These are phyloP conservation scores for Heloderma charlesbogerti DNA, from an alignment of 2,113 vertebrate species.

Conservation along the genomic window DNA sequence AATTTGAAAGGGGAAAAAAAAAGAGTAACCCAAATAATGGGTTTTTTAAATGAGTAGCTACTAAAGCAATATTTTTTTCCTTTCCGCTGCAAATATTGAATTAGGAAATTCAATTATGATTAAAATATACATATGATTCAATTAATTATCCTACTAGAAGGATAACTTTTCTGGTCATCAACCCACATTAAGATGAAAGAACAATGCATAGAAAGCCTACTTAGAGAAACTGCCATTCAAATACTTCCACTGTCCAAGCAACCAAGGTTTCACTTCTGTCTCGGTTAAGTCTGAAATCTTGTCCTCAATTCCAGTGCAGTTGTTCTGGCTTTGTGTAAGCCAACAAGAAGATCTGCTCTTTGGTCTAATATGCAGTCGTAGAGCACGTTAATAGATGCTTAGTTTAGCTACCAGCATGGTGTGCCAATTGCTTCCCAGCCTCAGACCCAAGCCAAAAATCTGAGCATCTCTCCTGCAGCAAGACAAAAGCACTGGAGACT, in stretches of 20 bases:
- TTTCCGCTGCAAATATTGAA: conserved; percentile 14
- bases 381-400: background rate
- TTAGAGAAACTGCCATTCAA: conserved; percentile 20
- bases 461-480: background rate
- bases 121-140: background rate
- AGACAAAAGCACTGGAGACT: background rate
- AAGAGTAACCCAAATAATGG: conserved; percentile 28
- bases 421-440: background rate
- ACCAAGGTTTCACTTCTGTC: background rate
- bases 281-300: background rate
- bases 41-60: conserved; percentile 12
- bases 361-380: background rate
- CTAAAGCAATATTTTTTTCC: conserved; percentile 36
- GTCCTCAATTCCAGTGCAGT: background rate
- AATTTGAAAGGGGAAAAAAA: background rate
- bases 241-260: background rate
- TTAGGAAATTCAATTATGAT: conserved; percentile 49
- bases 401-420: background rate
- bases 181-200: conserved; percentile 38
- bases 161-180: conserved; percentile 36
- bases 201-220: background rate
- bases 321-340: background rate
- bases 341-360: background rate
- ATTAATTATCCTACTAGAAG: conserved; percentile 33
- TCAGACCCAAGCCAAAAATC: background rate